Evolutionary conservation across 2,797 vertebrate genomes (phyloP), one percentile per base, ranked within the genome.

Genomic region (Mionectes olivaceus): DNA sequence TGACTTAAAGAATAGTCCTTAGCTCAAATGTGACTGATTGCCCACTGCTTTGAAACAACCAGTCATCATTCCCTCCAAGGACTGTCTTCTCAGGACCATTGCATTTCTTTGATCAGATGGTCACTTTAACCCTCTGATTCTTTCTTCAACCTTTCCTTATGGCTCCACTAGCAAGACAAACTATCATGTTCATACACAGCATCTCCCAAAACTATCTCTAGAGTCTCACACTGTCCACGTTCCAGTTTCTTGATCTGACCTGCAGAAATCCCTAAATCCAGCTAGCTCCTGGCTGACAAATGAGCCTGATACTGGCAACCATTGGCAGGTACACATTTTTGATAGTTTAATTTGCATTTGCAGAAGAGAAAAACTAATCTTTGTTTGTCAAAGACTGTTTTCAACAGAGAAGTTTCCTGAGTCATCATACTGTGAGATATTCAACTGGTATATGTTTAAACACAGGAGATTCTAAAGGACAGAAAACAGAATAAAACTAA

Each of bases 11-110:
- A 87, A 64, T 2, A 65, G 52, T 33, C 39, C 55, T 82, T 78
- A 75, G 56, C 68, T 90, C 64, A 82, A 80, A 74, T 17, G 49
- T 56, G 85, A 95, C 77, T 53, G 78, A 90, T 57, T 92, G 81
- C 52, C 44, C 64, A 64, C 6, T 60, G 17, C 56, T 83, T 47
- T 85, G 60, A 89, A 87, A 80, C 47, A 73, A 93, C 85, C 50
- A 81, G 57, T 69, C 59, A 86, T 47, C 35, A 49, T 30, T 46
- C 39, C 49, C 80, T 77, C 53, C 68, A 93, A 87, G 60, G 24
- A 70, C 47, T 56, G 23, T 37, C 47, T 83, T 94, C 75, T 71
- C 74, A 91, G 35, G 50, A 60, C 49, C 41, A 84, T 6, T 79
- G 32, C 33, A 75, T 68, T 95, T 73, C 55, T 84, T 82, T 32